phyloP scores from a whole-genome alignment of 1,140 invertebrate species.

The Helicoverpa zea region DNA sequence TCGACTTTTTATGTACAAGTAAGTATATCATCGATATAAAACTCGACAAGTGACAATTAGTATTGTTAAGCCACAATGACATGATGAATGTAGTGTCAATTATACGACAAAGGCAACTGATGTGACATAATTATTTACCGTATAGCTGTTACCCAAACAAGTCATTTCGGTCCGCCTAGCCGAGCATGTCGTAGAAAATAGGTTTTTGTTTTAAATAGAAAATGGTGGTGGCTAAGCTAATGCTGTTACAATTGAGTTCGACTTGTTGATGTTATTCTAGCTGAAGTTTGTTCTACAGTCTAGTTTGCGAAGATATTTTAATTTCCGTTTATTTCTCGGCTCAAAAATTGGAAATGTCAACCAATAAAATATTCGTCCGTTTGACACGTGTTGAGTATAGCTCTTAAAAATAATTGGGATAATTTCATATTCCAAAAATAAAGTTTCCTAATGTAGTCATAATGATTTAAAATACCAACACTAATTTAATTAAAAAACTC shows the following conservation, averaged over 20 bases:
- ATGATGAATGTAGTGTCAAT: neutral
- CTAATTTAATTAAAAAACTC: conserved; percentile 5
- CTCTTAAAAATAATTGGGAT: too few relatives aligned
- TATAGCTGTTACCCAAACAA: neutral
- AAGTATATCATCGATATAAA: too few relatives aligned
- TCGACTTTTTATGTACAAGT: neutral
- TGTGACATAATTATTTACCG: neutral
- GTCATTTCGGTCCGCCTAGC: neutral
- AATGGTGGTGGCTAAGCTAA: conserved; percentile 1
- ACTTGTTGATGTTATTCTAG: conserved; percentile 29
- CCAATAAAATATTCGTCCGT: neutral
- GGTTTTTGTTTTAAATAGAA: neutral
- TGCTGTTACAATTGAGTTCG: conserved; percentile 8
- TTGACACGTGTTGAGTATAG: neutral
- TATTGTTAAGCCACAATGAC: neutral
- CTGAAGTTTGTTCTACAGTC: neutral
- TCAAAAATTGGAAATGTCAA: neutral
- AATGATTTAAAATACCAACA: neutral
- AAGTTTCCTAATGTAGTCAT: neutral
- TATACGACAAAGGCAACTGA: neutral
- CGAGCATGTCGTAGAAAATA: neutral
- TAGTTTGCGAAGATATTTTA: neutral
- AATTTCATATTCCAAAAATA: too few relatives aligned
- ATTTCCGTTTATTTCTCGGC: neutral
- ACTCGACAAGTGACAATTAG: neutral